These are phyloP conservation scores for Thripadectes ignobilis DNA, from an alignment of 2,797 vertebrate species.

Conservation along the genomic window DNA sequence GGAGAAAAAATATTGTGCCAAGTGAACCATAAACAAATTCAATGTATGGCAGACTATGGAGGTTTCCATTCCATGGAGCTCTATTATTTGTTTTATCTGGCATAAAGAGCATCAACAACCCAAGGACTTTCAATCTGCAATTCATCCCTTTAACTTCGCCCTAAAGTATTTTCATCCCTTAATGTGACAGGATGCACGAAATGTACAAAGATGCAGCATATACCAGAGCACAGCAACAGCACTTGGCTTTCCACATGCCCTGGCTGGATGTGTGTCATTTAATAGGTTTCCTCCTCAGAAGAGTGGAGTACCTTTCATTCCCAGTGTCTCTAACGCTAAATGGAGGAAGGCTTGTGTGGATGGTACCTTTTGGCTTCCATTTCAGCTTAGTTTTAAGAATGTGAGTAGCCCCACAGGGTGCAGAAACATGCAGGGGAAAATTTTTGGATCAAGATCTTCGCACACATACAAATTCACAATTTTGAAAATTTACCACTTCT, in stretches of 20 bases:
- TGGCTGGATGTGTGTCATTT: background rate
- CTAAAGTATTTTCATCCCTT: conserved; percentile 49
- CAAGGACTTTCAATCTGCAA: conserved; percentile 11
- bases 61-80: conserved; percentile 4
- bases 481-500: background rate
- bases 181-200: background rate
- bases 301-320: background rate
- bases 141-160: conserved; percentile 18
- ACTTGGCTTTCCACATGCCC: background rate
- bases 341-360: background rate
- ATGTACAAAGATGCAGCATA: background rate
- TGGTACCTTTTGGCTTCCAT: background rate
- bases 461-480: background rate
- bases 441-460: background rate
- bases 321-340: background rate
- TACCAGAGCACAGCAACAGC: background rate
- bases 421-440: background rate
- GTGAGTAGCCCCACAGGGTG: background rate
- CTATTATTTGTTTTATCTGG: conserved; percentile 32
- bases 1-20: background rate
- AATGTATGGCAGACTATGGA: conserved; percentile 1
- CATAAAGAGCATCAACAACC: background rate
- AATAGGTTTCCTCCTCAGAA: background rate
- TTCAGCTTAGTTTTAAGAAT: background rate
- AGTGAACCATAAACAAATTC: conserved; percentile 49